A percentile compares a stretch with the other conserved stretches of the same genome.
Evolutionary conservation across 92 coral and sea anemone species (phyloP).

Genomic region (Plumapathes pennacea): DNA sequence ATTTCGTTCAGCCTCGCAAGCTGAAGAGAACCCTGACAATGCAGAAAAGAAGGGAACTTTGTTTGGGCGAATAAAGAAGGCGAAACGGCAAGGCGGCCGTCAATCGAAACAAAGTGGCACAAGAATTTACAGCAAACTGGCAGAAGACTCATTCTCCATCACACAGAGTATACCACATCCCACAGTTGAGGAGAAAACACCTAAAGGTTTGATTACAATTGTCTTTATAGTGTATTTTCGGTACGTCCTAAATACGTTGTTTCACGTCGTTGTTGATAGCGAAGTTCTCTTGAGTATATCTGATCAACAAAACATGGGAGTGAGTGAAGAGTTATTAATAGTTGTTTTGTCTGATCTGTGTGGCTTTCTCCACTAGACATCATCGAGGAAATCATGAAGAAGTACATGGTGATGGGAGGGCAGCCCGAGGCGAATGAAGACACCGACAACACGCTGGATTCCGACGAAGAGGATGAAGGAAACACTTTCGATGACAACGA

Average conservation of each 20-base stretch:
- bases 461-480: constrained; percentile 61
- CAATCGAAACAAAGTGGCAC: constrained; percentile 55
- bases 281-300: no score
- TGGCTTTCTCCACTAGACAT: no score
- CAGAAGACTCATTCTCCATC: constrained; percentile 47
- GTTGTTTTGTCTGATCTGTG: neutral
- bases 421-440: constrained; percentile 21
- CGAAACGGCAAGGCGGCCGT: constrained; percentile 1
- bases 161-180: constrained; percentile 49
- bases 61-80: constrained; percentile 14
- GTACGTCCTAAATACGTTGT: no score
- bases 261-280: no score
- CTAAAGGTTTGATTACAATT: constrained; percentile 97
- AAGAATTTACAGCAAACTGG: constrained; percentile 52
- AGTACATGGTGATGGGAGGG: constrained; percentile 30
- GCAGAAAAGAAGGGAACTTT: constrained; percentile 11
- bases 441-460: constrained; percentile 25
- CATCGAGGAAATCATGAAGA: constrained; percentile 64
- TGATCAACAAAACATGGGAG: neutral
- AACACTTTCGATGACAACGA: constrained; percentile 70
- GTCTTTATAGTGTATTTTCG: no score
- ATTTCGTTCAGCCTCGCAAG: neutral
- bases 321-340: neutral
- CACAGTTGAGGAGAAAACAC: constrained; percentile 74
- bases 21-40: no score